Evolutionary conservation across 2,888 invertebrate species (phyloP).

Genomic region (Drosophila lutescens): DNA sequence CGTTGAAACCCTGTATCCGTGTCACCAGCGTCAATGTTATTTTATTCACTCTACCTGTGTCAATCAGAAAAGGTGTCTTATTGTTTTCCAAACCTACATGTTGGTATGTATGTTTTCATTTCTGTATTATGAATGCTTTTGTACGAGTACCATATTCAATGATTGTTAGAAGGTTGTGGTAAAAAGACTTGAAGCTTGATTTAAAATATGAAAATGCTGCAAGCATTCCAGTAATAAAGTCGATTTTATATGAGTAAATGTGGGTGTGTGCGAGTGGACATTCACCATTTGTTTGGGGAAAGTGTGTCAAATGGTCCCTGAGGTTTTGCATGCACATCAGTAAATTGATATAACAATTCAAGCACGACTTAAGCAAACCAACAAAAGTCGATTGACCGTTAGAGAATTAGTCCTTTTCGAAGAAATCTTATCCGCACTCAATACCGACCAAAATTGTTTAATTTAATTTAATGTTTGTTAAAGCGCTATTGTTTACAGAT

Average conservation of each 20-base stretch:
- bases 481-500: no score
- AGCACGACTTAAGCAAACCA: background rate
- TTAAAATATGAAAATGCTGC: constrained; percentile 35
- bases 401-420: constrained; percentile 1
- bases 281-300: constrained; percentile 27
- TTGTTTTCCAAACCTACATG: constrained; percentile 16
- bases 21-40: background rate
- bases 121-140: constrained; percentile 8
- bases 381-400: constrained; percentile 4
- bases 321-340: constrained; percentile 19
- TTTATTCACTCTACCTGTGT: constrained; percentile 16
- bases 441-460: no score
- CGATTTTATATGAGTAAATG: constrained; percentile 23
- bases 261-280: constrained; percentile 28
- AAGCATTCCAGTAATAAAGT: constrained; percentile 26
- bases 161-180: background rate
- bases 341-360: constrained; percentile 22
- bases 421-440: background rate
- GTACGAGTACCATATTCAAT: constrained; percentile 3
- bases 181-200: constrained; percentile 8
- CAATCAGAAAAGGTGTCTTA: constrained; percentile 13
- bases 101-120: background rate
- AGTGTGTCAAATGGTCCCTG: constrained; percentile 30
- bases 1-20: background rate
- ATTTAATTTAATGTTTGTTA: no score